Evolutionary conservation across 2,888 invertebrate species (phyloP), one percentile per base, ranked within the genome.

Genomic region (Erannis defoliaria): DNA sequence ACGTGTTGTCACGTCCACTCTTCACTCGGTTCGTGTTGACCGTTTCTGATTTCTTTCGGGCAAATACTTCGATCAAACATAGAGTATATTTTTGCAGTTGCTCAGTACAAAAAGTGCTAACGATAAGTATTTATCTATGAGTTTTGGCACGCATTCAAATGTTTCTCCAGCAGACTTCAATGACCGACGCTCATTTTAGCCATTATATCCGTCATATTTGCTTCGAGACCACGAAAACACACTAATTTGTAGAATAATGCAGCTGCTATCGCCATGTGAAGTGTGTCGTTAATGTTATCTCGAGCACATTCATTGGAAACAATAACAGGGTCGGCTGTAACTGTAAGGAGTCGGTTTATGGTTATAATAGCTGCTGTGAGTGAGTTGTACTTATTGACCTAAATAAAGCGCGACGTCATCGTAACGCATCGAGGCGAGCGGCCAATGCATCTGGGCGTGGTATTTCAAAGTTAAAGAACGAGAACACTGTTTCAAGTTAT

Each of bases 331-430:
- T 48, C n/a, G 38, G 33, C 35, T 38, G 23, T 49, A 55, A 62
- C 35, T 38, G 23, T 49, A 55, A 62, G 23, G 46, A 65, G 38
- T 42, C 57, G 46, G 61, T 81, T 80, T 81, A 77, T 86, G 82
- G 84, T 87, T 88, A 85, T 88, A 89, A 89, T 86, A 78, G 77
- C 69, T 78, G 77, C 64, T 51, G 55, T 71, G 72, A 55, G 56
- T 72, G 79, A 81, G 83, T 84, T 83, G 81, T 85, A 59, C 58
- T 64, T 62, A 85, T 84, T 92, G 90, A 91, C 91, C 92, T 81
- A 86, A 90, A 90, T 91, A 86, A 55, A 77, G 71, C 74, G 80
- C 85, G 82, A 75, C 90, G 90, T 90, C 88, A 89, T 88, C 86
- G 77, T 77, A 53, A 77, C 35, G 51, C 53, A 51, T 73, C 75